Conservation (phyloP, 2,888 invertebrate species). For the Dasypolia templi region DNA sequence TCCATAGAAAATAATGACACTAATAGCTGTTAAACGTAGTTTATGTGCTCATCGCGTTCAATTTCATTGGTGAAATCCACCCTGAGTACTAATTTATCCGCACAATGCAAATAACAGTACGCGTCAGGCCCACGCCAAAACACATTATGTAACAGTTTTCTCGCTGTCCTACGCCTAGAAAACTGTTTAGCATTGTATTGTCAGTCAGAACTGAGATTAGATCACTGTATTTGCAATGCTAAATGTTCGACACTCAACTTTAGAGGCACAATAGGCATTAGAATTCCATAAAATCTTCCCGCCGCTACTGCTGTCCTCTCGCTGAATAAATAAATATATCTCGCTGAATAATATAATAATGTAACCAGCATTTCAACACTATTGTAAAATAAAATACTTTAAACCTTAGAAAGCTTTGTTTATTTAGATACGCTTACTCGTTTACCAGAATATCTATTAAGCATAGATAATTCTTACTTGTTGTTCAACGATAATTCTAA, state of each 20-base stretch:
- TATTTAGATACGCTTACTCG: slow-evolving; percentile 38
- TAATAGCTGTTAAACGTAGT: too few relatives aligned
- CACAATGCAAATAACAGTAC: slow-evolving; percentile 44
- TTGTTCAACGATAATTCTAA: neutral
- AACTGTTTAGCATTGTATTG: slow-evolving; percentile 65
- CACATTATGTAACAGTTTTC: slow-evolving; percentile 60
- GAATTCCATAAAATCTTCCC: slow-evolving; percentile 80
- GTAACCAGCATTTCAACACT: slow-evolving; percentile 67
- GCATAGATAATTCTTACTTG: neutral
- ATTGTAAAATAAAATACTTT: slow-evolving; percentile 56
- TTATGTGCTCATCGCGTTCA: too few relatives aligned
- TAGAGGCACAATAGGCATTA: slow-evolving; percentile 73
- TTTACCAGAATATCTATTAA: slow-evolving; percentile 24
- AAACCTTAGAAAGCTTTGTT: slow-evolving; percentile 52
- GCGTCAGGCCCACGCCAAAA: slow-evolving; percentile 46
- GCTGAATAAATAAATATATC: slow-evolving; percentile 76
- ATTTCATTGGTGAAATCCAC: too few relatives aligned
- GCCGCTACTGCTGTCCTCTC: slow-evolving; percentile 71
- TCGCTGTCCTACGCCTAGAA: slow-evolving; percentile 62
- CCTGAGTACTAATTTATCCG: slow-evolving; percentile 28
- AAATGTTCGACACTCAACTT: slow-evolving; percentile 70
- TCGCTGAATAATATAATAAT: too few relatives aligned
- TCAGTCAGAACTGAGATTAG: slow-evolving; percentile 69
- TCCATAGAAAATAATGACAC: too few relatives aligned
- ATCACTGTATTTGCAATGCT: slow-evolving; percentile 75